Conservation (phyloP, 2,888 invertebrate species). For the Sminthurides aquaticus region DNA sequence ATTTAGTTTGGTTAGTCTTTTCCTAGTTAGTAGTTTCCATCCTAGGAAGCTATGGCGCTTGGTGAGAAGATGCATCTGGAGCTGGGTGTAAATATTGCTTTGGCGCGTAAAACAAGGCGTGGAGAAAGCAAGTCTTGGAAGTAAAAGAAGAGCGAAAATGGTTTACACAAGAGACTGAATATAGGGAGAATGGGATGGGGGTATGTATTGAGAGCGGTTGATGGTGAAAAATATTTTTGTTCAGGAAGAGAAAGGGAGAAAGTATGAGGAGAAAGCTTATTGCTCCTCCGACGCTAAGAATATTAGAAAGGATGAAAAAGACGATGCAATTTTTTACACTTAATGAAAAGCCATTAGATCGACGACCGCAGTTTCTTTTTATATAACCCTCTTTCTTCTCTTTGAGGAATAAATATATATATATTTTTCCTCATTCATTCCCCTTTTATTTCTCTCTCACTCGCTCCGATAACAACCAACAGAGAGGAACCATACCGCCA, state of each 20-base stretch:
- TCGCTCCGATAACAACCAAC: background rate
- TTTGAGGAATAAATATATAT: constrained; percentile 22
- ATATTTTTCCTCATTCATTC: constrained; percentile 26
- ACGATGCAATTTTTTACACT: constrained; percentile 39
- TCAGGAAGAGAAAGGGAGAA: background rate
- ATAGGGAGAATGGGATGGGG: background rate
- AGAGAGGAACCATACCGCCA: background rate
- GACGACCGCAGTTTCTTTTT: constrained; percentile 27
- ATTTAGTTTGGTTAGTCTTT: too few relatives aligned
- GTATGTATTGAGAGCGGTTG: constrained; percentile 23
- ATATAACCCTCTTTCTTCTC: constrained; percentile 21
- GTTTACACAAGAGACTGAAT: too few relatives aligned
- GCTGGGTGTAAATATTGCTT: too few relatives aligned
- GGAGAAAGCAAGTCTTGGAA: too few relatives aligned
- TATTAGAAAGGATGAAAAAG: constrained; percentile 25
- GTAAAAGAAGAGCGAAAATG: too few relatives aligned
- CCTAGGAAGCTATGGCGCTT: too few relatives aligned
- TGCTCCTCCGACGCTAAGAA: constrained; percentile 5
- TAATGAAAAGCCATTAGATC: constrained; percentile 39
- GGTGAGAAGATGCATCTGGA: too few relatives aligned
- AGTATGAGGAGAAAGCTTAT: background rate
- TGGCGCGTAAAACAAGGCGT: too few relatives aligned
- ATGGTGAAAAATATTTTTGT: constrained; percentile 24
- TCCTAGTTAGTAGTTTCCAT: too few relatives aligned
- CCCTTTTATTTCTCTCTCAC: constrained; percentile 20